Conservation (phyloP, 2,797 vertebrate genomes). For the Muscicapa striata region DNA sequence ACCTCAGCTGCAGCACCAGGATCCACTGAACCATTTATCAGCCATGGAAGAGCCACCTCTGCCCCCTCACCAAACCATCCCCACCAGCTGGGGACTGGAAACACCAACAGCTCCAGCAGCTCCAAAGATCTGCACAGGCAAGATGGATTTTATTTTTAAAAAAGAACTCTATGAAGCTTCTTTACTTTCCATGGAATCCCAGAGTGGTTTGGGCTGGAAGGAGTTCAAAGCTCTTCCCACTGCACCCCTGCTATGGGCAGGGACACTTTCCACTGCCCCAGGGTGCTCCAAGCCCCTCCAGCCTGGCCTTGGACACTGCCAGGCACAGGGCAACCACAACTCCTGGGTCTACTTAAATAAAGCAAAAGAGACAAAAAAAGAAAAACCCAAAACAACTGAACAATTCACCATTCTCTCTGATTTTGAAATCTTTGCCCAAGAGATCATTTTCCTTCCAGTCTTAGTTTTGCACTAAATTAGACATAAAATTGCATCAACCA, state of each 20-base stretch:
- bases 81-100: neutral
- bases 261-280: neutral
- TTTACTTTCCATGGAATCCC: neutral
- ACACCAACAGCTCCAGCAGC: neutral
- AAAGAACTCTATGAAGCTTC: neutral
- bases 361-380: neutral
- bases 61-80: neutral
- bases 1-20: neutral
- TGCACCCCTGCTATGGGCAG: neutral
- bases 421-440: neutral
- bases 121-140: neutral
- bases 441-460: neutral
- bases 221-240: neutral
- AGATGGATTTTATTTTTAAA: neutral
- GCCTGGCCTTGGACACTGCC: neutral
- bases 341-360: neutral
- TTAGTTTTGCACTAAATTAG: neutral
- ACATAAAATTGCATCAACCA: neutral
- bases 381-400: neutral
- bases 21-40: neutral
- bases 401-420: neutral
- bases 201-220: neutral
- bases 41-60: neutral
- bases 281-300: neutral
- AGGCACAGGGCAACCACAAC: neutral